Base-by-base conservation (phyloP, 2,888 invertebrate species). In the Endomychus coccineus region DNA sequence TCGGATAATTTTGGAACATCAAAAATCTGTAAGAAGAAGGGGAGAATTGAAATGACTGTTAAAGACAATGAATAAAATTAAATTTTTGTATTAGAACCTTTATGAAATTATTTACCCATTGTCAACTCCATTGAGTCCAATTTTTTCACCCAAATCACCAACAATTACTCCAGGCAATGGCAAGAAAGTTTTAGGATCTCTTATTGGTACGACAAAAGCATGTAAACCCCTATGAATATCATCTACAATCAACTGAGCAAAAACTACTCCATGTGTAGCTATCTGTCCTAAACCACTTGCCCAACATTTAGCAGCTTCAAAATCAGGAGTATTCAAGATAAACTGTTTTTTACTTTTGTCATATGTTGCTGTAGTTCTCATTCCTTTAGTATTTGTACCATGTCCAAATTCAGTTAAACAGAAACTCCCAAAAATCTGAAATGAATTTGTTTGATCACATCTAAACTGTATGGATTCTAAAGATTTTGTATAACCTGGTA, bases 91-190 rank as follows among this genome's bases (percentile, higher is more conserved):
- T n/a, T n/a, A n/a, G n/a, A n/a, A n/a, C n/a, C n/a, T n/a, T n/a
- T n/a, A n/a, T n/a, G n/a, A n/a, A 25, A 6, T 9, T 12, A 6
- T 46, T 59, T 58, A 87, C 85, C 96, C 96, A 69, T 96, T 96
- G 61, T 96, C 96, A 23, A 95, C 66, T 2, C 91, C 94, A 63
- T 95, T 90, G 5, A 91, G 71, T 0, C 88, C 94, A 25, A 88
- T 71, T 67, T 96, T 96, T 61, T 86, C 85, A 1, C 96, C 96
- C 69, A 96, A 75, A 61, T 96, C 95, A 0, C 92, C 94, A 0
- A 94, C 83, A 0, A 74, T 76, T 1, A 96, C 77, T 1, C 92
- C 91, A 0, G 87, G 79, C 54, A 70, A 77, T 0, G 88, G 75
- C 33, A 74, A 56, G 53, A 86, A 61, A 0, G 85, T 86, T 38